Base-by-base conservation (phyloP, 2,797 vertebrate species). In the Danio aesculapii region DNA sequence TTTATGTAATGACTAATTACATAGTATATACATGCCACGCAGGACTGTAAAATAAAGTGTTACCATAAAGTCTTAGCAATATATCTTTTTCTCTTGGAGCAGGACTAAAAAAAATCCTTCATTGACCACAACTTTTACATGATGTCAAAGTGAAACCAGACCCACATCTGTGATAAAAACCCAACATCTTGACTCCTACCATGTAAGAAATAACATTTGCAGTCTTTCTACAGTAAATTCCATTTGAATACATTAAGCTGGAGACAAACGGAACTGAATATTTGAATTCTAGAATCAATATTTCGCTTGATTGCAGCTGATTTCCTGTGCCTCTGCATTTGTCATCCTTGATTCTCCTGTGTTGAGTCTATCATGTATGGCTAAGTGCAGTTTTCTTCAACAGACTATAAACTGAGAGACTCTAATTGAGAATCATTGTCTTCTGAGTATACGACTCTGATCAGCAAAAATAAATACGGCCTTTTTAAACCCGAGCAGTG, bases 361-460 rank as follows among this genome's bases (percentile, higher is more conserved):
- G 82, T 81, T 84, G 79, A 81, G 83, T 84, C 83, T 74, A 55
- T 77, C 75, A 84, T 62, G 64, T 84, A 77, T 77, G 58, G 68
- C 44, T 78, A 77, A 81, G 83, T 74, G 79, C 79, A 81, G 75
- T 80, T 80, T 53, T 39, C 68, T 73, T 80, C 77, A 73, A 68
- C 76, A 69, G 55, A 75, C 69, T 67, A 72, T 73, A 75, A 81
- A 76, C 69, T 68, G 55, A 81, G 63, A 30, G 83, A 53, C 73
- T 84, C 72, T 44, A 63, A 84, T 80, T 74, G 57, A 81, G 78
- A 83, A 85, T 85, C 81, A 77, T 77, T 70, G 52, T 79, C 79
- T 85, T 78, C 70, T 21, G 67, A 77, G 79, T 79, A 69, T 82
- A 59, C 57, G 43, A 82, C 46, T 78, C 57, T 21, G 66, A 81